Evolutionary conservation across 2,888 invertebrate species (phyloP).

Genomic region (Drosophila melanosoma): DNA sequence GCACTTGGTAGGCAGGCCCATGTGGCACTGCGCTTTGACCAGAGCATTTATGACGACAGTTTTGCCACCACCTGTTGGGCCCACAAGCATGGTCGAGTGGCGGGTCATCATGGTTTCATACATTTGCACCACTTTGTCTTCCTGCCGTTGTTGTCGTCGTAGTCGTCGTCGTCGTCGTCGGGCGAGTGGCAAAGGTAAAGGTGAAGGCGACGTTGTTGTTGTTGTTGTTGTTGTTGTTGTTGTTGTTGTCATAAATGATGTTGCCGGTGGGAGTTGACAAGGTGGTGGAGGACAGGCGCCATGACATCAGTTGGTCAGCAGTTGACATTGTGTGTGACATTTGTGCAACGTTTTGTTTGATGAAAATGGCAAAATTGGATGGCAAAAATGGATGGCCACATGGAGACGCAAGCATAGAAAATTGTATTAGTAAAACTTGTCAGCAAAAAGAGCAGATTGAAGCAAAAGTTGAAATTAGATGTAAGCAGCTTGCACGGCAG

Average conservation of each 20-base stretch:
- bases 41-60: constrained; percentile 92
- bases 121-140: constrained; percentile 95
- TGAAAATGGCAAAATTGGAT: constrained; percentile 63
- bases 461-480: constrained; percentile 73
- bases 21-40: constrained; percentile 90
- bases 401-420: constrained; percentile 41
- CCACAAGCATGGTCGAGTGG: constrained; percentile 96
- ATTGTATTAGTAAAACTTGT: constrained; percentile 73
- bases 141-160: constrained; percentile 85
- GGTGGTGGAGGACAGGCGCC: constrained; percentile 12
- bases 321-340: constrained; percentile 73
- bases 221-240: constrained; percentile 49
- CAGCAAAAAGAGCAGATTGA: constrained; percentile 39
- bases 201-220: constrained; percentile 55
- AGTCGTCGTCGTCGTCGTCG: constrained; percentile 14
- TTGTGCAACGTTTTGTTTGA: constrained; percentile 78
- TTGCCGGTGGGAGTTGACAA: constrained; percentile 28
- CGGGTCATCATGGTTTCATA: constrained; percentile 98
- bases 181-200: constrained; percentile 35
- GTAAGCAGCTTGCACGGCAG: constrained; percentile 32
- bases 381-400: constrained; percentile 36
- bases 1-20: constrained; percentile 92
- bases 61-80: constrained; percentile 97
- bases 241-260: constrained; percentile 78
- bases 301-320: constrained; percentile 72